A percentile compares a stretch with the other conserved stretches of the same genome.
These are phyloP conservation scores for Heteractis magnifica DNA, from an alignment of 92 coral and sea anemone species.

Conservation along the genomic window DNA sequence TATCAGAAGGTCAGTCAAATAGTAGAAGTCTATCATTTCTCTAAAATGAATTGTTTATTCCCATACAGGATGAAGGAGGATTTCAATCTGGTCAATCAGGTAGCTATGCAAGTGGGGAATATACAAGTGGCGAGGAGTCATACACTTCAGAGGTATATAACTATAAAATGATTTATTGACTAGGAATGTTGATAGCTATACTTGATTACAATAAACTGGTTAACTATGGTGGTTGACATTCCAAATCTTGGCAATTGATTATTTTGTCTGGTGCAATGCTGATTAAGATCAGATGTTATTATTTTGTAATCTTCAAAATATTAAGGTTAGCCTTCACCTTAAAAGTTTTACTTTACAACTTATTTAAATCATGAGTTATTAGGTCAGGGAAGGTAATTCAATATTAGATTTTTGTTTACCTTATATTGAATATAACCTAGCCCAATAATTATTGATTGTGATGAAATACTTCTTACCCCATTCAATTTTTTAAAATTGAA, in stretches of 20 bases:
- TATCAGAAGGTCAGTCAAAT: not conserved
- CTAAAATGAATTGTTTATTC: not conserved
- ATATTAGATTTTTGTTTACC: slow-evolving; percentile 1
- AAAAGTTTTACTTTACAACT: not conserved
- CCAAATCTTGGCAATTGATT: not conserved
- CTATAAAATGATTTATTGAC: not conserved
- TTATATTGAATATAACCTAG: not conserved
- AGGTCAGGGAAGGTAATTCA: not conserved
- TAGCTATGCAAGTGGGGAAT: slow-evolving; percentile 89
- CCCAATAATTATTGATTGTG: not conserved
- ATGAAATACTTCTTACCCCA: not conserved
- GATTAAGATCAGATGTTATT: not conserved
- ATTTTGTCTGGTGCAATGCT: not conserved
- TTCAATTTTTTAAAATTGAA: not conserved
- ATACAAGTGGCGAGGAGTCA: slow-evolving; percentile 90
- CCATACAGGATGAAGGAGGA: slow-evolving; percentile 54
- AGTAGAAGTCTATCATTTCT: not conserved
- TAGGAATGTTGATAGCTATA: not conserved
- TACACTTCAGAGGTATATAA: slow-evolving; percentile 77
- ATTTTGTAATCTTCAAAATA: not conserved
- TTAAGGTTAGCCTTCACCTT: not conserved
- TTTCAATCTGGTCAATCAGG: slow-evolving; percentile 70
- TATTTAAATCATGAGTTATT: not conserved
- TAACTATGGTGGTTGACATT: slow-evolving; percentile 14
- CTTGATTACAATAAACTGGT: slow-evolving; percentile 21